Conservation (phyloP, 2,113 vertebrate genomes). For the Lynx canadensis region DNA sequence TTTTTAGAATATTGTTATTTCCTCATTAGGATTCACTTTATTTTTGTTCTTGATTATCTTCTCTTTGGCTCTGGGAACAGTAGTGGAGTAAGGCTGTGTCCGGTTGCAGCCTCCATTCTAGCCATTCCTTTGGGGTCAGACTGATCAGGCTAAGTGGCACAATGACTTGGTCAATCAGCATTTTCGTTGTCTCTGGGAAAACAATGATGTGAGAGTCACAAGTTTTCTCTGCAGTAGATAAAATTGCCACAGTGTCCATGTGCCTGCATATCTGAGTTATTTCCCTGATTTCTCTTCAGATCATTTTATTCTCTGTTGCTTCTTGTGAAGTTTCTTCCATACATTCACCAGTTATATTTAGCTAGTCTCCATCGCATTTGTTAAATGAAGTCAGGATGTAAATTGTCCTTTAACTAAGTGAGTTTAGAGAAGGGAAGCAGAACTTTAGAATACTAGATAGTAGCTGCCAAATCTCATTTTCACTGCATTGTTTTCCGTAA, state of each 20-base stretch:
- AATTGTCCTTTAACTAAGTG: neutral
- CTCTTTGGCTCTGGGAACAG: neutral
- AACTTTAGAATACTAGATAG: neutral
- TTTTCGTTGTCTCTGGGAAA: neutral
- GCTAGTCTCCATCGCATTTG: slow-evolving; percentile 2
- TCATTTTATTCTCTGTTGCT: neutral
- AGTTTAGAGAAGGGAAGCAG: slow-evolving; percentile 35
- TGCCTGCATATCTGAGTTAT: neutral
- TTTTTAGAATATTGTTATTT: slow-evolving; percentile 40
- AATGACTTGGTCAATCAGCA: neutral
- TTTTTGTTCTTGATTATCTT: neutral
- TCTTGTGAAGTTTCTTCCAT: neutral
- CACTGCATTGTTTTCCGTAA: neutral
- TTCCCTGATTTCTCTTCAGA: neutral
- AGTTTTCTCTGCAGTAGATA: neutral
- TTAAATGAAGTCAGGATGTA: slow-evolving; percentile 18
- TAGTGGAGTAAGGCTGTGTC: neutral
- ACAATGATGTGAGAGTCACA: neutral
- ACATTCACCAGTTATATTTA: neutral
- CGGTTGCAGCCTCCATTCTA: neutral
- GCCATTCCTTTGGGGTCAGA: neutral
- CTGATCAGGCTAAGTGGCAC: neutral
- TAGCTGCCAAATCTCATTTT: neutral
- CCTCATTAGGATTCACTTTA: neutral
- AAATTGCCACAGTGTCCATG: neutral